Base-by-base conservation (phyloP, 1,140 invertebrate species). In the Hycleus phaleratus region DNA sequence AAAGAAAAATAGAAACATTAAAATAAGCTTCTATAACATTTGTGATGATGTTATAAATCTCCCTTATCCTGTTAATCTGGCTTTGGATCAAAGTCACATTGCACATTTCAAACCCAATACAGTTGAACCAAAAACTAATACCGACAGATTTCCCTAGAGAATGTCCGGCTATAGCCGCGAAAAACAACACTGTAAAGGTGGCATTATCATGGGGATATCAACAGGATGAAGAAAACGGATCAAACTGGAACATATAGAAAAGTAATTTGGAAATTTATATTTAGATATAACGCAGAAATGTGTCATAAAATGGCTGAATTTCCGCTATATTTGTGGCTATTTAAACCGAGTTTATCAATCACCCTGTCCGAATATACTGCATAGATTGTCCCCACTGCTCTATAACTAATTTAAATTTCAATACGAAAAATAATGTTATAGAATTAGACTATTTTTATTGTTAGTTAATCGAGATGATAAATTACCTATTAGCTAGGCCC, bases 41-140 rank as follows among this genome's bases (percentile, higher is more conserved):
- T 51, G 56, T 58, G 56, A 58, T 58, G 56, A 58, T 45, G 56
- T 49, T 58, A 58, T 58, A 58, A 58, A 58, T 58, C 56, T 58
- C 56, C 49, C 56, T 58, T 48, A 58, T 58, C 56, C 56, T 43
- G 56, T 48, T 58, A 58, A 58, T 58, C 56, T 58, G 26, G 48
- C 18, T 32, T 32, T 32, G 56, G 56, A 58, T 58, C 56, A 58
- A 58, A 50, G 44, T 39, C 56, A 50, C 32, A 56, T 53, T 53
- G 25, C 56, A 50, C 32, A 56, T 53, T 53, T 53, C 32, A 53
- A 46, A 53, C 42, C 25, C 51, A 45, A 53, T 53, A 53, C 51
- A 45, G 51, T 43, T 45, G 39, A 38, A 45, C 51, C 51, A 45
- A 53, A 53, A 53, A 53, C 51, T 53, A 53, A 53, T 53, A 53